A percentile compares a stretch with the other conserved stretches of the same genome.
Evolutionary conservation across 2,888 invertebrate species (phyloP).

Genomic region (Pinctada fucata): DNA sequence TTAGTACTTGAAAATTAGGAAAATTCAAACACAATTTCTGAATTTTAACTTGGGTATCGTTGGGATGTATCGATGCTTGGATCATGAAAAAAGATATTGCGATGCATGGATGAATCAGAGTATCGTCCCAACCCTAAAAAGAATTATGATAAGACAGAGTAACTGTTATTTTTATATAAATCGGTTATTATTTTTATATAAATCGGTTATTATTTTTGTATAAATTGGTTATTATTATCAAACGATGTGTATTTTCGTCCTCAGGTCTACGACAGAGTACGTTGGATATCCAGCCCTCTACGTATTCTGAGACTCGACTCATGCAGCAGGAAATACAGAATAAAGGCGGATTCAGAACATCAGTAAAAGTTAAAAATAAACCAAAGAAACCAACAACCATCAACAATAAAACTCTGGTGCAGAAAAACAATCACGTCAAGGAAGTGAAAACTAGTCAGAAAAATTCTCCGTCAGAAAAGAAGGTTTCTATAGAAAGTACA

Average conservation of each 20-base stretch:
- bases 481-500: background rate
- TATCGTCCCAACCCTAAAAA: no score
- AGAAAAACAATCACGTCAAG: constrained; percentile 16
- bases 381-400: background rate
- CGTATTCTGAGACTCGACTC: constrained; percentile 12
- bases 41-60: no score
- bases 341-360: constrained; percentile 33
- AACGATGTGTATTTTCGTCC: background rate
- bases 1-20: no score
- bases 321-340: constrained; percentile 13
- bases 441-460: background rate
- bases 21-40: no score
- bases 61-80: no score
- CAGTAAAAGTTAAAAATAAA: constrained; percentile 14
- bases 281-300: background rate
- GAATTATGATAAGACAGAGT: no score
- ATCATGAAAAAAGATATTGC: no score
- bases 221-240: background rate
- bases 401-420: background rate
- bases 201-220: no score
- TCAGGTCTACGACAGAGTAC: constrained; percentile 17
- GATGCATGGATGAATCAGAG: no score
- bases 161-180: no score
- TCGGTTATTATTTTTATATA: no score
- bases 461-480: background rate